Percentiles rank a stretch among this genome's conserved stretches.
Conservation (phyloP, 2,797 vertebrate species). For the Nannoperca obscura region DNA sequence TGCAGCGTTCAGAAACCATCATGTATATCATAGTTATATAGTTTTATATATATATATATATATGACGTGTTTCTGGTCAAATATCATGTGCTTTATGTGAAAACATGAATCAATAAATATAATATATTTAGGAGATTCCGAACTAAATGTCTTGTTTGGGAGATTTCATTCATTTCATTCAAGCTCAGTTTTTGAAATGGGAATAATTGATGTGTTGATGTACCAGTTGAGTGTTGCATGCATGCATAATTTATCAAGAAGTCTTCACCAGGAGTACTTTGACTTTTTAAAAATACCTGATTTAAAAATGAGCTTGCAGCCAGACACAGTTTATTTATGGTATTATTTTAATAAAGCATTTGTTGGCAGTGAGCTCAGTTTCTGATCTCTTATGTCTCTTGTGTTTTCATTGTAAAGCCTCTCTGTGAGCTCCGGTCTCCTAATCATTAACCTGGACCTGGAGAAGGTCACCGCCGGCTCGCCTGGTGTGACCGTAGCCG, state of each 20-base stretch:
- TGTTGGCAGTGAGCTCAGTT: not conserved
- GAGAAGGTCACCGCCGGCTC: conserved; percentile 64
- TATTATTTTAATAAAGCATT: too few species aligned
- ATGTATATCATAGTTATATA: too few species aligned
- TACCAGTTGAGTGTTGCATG: not conserved
- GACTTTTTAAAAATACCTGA: not conserved
- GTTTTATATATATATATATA: too few species aligned
- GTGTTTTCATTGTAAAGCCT: not conserved
- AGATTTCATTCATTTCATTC: not conserved
- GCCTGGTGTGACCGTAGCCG: conserved; percentile 64
- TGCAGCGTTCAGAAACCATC: conserved; percentile 6
- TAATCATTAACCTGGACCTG: conserved; percentile 70
- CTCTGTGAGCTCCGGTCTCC: not conserved
- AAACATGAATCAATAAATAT: too few species aligned
- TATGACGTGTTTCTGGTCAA: too few species aligned
- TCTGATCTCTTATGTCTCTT: not conserved
- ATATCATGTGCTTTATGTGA: not conserved
- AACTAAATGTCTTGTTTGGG: not conserved
- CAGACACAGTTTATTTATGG: too few species aligned
- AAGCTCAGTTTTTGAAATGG: too few species aligned
- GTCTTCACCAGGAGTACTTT: not conserved
- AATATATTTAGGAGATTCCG: too few species aligned
- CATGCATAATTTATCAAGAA: not conserved
- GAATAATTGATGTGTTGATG: not conserved
- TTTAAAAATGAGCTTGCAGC: not conserved